Conservation (phyloP, 2,113 vertebrate genomes). For the Platichthys flesus region DNA sequence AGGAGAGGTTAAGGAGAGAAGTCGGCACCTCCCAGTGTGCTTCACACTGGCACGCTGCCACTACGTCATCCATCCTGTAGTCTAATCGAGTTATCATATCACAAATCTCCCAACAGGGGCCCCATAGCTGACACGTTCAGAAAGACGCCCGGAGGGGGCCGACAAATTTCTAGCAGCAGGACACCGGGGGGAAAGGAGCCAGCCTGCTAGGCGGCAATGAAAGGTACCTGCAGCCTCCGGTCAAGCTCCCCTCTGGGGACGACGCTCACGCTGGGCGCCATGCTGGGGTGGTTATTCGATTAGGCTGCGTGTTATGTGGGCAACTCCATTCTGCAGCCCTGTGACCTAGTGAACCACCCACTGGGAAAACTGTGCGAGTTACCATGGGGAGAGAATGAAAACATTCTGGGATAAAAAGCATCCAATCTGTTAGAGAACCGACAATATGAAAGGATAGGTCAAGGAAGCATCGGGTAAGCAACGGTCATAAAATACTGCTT, state of each 20-base stretch:
- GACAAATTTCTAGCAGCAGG: conserved; percentile 97
- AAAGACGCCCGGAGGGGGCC: conserved; percentile 86
- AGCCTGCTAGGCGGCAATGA: conserved; percentile 85
- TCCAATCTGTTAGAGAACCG: conserved; percentile 40
- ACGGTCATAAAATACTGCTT: neutral
- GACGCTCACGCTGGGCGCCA: conserved; percentile 85
- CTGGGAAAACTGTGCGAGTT: conserved; percentile 75
- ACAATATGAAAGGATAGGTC: conserved; percentile 46
- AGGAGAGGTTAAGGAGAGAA: conserved; percentile 90
- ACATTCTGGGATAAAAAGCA: conserved; percentile 58
- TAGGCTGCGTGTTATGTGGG: conserved; percentile 83
- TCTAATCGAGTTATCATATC: conserved; percentile 97
- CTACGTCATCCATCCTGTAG: conserved; percentile 83
- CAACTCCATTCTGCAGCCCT: conserved; percentile 75
- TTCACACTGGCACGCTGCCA: conserved; percentile 77
- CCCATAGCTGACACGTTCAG: conserved; percentile 83
- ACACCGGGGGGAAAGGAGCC: conserved; percentile 74
- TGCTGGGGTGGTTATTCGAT: conserved; percentile 90
- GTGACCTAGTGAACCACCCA: conserved; percentile 72
- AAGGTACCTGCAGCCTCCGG: conserved; percentile 89
- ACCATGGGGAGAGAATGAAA: conserved; percentile 69
- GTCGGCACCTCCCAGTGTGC: conserved; percentile 83
- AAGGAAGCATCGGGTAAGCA: neutral
- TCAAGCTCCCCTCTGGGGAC: conserved; percentile 81
- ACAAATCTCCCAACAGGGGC: conserved; percentile 84